Conservation (phyloP, 2,113 vertebrate species). For the Poeciliopsis occidentalis region DNA sequence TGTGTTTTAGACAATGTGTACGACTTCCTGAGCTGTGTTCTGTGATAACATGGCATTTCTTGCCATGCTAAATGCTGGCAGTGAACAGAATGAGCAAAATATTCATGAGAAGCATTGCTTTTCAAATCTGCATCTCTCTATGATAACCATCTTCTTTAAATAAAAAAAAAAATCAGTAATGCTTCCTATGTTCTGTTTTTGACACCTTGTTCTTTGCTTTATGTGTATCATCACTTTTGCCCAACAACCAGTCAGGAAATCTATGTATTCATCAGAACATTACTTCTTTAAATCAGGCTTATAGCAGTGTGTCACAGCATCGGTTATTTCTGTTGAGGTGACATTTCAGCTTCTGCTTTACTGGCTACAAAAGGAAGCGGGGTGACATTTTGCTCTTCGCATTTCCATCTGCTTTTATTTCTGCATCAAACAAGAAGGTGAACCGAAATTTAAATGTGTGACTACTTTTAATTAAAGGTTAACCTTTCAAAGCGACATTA, state of each 20-base stretch:
- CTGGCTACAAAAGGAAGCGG: slow-evolving; percentile 37
- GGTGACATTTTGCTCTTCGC: slow-evolving; percentile 66
- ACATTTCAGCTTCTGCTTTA: slow-evolving; percentile 62
- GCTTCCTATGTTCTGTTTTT: slow-evolving; percentile 19
- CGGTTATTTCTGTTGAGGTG: slow-evolving; percentile 34
- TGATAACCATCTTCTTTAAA: neutral
- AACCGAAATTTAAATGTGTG: slow-evolving; percentile 18
- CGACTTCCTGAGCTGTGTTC: neutral
- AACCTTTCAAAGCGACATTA: slow-evolving; percentile 46
- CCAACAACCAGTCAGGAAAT: neutral
- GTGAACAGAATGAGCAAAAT: neutral
- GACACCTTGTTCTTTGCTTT: neutral
- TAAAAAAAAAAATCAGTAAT: neutral
- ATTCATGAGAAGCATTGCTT: neutral
- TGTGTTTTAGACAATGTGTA: slow-evolving; percentile 8
- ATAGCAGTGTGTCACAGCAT: neutral
- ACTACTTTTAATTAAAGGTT: slow-evolving; percentile 31
- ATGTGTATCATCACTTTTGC: neutral
- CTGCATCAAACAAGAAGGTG: slow-evolving; percentile 30
- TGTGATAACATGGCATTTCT: neutral
- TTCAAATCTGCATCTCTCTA: neutral
- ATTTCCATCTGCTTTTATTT: slow-evolving; percentile 34
- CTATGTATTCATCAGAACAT: neutral
- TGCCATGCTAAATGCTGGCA: accelerated
- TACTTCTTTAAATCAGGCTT: slow-evolving; percentile 3